Conservation (phyloP, 2,797 vertebrate genomes). For the Gastrophryne carolinensis region DNA sequence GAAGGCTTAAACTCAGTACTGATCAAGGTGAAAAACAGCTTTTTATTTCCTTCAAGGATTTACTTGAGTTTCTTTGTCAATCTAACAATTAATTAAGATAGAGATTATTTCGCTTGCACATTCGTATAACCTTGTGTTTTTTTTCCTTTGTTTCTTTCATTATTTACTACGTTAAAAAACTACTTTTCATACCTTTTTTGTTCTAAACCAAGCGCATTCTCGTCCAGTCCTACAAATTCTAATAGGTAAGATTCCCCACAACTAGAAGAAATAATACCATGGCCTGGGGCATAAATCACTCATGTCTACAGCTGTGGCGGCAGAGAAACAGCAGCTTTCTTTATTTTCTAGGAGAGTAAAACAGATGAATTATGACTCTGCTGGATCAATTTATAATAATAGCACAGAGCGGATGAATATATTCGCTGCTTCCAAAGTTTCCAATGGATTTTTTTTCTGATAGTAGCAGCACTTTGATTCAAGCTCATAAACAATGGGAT, state of each 20-base stretch:
- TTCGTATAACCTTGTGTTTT: slow-evolving; percentile 9
- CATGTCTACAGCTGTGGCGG: not conserved
- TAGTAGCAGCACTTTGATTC: not conserved
- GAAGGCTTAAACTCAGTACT: not conserved
- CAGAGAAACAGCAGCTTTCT: not conserved
- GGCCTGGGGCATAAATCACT: slow-evolving; percentile 29
- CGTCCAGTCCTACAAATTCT: slow-evolving; percentile 34
- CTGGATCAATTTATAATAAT: slow-evolving; percentile 11
- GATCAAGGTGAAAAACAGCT: not conserved
- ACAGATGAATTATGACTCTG: slow-evolving; percentile 24
- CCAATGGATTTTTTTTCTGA: slow-evolving; percentile 4
- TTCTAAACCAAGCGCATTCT: slow-evolving; percentile 47
- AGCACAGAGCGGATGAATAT: slow-evolving; percentile 9
- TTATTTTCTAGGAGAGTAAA: slow-evolving; percentile 24
- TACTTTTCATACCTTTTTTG: slow-evolving; percentile 53
- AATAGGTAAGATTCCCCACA: slow-evolving; percentile 50
- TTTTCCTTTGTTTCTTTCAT: too few relatives aligned
- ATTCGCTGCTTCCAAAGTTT: not conserved
- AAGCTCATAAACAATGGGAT: too few relatives aligned
- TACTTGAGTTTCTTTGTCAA: slow-evolving; percentile 19
- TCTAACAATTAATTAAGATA: not conserved
- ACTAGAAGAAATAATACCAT: slow-evolving; percentile 23
- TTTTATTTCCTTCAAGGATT: not conserved
- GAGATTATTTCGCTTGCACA: not conserved
- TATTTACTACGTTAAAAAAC: slow-evolving; percentile 34